Percentiles rank a stretch among this genome's conserved stretches.
These are phyloP conservation scores for Eupleurogrammus muticus DNA, from an alignment of 2,797 vertebrate genomes.

Conservation along the genomic window DNA sequence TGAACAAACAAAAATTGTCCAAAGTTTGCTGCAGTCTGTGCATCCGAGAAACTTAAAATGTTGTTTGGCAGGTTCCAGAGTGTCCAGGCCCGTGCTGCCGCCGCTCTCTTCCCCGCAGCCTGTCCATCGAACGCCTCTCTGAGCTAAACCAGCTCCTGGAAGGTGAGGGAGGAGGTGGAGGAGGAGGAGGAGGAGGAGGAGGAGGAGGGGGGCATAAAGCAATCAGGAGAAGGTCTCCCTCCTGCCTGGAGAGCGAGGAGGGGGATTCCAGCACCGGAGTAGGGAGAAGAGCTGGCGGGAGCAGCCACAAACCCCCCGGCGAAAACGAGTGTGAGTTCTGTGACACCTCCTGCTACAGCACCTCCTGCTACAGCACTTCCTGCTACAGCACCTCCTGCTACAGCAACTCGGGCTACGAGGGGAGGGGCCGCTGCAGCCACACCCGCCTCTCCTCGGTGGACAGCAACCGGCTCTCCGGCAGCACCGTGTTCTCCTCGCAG, in stretches of 20 bases:
- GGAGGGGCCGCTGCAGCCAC: constrained; percentile 91
- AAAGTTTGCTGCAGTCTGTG: too few species aligned
- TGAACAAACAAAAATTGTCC: too few species aligned
- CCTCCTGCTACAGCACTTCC: constrained; percentile 95
- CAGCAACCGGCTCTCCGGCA: constrained; percentile 95
- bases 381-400: constrained; percentile 95
- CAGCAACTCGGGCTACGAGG: constrained; percentile 88
- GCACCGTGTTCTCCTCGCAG: constrained; percentile 97
- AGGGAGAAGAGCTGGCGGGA: constrained; percentile 76
- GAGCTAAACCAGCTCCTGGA: constrained; percentile 87
- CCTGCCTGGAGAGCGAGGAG: constrained; percentile 88
- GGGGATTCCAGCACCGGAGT: constrained; percentile 82
- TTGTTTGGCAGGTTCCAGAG: constrained; percentile 68
- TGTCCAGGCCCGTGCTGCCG: constrained; percentile 82
- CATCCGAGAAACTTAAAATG: too few species aligned
- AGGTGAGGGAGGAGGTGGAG: constrained; percentile 79
- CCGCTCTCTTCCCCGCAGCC: constrained; percentile 79
- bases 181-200: constrained; percentile 85
- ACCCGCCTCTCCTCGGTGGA: constrained; percentile 96
- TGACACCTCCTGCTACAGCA: constrained; percentile 92
- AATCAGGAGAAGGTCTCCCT: constrained; percentile 71
- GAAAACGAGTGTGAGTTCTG: constrained; percentile 93
- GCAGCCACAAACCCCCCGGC: constrained; percentile 79
- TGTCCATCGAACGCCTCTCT: constrained; percentile 86
- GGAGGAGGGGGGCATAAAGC: constrained; percentile 79